Evolutionary conservation across 2,888 invertebrate species (phyloP), one percentile per base, ranked within the genome.

Genomic region (Galerucella pusilla): DNA sequence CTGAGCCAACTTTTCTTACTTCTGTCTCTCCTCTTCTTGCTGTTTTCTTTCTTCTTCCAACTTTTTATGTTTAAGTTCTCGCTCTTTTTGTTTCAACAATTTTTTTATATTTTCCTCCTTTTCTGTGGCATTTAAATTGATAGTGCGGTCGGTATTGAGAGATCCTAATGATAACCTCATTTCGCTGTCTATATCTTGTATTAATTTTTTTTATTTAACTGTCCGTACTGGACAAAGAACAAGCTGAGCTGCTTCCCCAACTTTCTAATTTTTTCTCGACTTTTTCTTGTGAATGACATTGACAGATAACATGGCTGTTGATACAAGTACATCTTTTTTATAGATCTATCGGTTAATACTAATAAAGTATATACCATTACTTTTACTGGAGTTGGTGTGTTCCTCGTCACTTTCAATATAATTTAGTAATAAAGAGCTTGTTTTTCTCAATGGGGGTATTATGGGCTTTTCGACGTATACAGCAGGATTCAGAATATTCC

Each of bases 401-500:
- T 57, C 71, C 25, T 71, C 71, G 25, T 71, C 60, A 20, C 46
- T 71, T 25, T 74, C 72, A n/a, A 54, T 71, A 16, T 16, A 6
- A 71, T 54, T 73, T 20, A 68, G 45, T 42, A 68, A 81, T 72
- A 83, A 71, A 42, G 82, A 78, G 66, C 81, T 83, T 45, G 77
- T 82, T 75, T 84, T 84, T 68, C 81, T 79, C 57, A 80, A 76
- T 11, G 79, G 81, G 1, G 79, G 75, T 80, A 83, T 73, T 49
- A 84, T 71, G 86, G 89, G 54, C 88, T 84, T 84, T 83, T 91
- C 92, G 1, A 91, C 88, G 77, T 89, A 91, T 78, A 91, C 91
- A 7, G 92, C 91, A 0, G 91, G 89, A 83, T 92, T 91, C 69
- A 92, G 90, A 81, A 90, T 91, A 74, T 91, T 89, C 78, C 86